Conservation (phyloP, 2,113 vertebrate species). For the Acrocephalus kingi region DNA sequence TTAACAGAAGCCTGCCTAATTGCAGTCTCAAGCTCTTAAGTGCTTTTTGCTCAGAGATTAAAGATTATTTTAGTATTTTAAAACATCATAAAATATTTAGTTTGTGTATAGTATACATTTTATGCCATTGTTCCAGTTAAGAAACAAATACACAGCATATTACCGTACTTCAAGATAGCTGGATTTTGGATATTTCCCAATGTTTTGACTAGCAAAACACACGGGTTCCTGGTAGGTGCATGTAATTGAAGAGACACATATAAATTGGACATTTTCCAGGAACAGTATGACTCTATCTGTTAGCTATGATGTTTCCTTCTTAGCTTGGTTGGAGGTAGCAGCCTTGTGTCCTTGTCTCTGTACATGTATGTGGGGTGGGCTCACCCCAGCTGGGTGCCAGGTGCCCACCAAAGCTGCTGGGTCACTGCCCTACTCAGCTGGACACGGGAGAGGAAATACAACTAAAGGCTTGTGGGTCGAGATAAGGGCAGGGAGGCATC, state of each 20-base stretch:
- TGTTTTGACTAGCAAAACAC: conserved; percentile 44
- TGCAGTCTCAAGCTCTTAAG: neutral
- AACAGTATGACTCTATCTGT: neutral
- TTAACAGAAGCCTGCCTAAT: neutral
- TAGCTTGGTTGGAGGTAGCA: neutral
- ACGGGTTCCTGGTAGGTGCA: neutral
- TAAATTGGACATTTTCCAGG: conserved; percentile 3
- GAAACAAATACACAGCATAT: neutral
- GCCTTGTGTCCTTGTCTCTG: neutral
- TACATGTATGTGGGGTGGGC: neutral
- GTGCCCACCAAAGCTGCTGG: neutral
- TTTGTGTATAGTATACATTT: neutral
- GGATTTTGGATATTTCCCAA: conserved; percentile 32
- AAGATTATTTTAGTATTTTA: neutral
- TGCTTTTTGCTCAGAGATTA: neutral
- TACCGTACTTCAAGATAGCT: neutral
- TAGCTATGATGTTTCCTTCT: neutral
- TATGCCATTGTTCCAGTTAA: neutral
- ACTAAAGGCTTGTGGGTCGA: neutral
- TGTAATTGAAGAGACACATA: neutral
- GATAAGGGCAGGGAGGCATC: neutral
- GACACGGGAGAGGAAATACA: neutral
- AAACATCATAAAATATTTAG: neutral
- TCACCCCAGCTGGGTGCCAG: neutral
- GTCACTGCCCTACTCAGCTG: neutral